Base-by-base conservation (phyloP, 2,113 vertebrate genomes). In the Oreotrochilus melanogaster region DNA sequence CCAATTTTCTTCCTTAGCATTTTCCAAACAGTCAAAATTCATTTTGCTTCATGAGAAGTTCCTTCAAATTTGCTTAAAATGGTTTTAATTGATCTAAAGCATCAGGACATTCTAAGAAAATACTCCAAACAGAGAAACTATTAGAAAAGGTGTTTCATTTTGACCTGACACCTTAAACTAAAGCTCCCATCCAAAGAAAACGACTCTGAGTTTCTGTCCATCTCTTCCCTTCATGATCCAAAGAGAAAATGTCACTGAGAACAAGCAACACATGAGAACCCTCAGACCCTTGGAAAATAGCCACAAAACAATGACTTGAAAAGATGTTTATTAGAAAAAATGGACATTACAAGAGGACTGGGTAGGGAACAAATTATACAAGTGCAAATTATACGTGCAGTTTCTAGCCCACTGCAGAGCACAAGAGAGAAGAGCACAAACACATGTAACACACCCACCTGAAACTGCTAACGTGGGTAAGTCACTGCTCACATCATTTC, bases 251-350 rank as follows among this genome's bases (percentile, higher is more conserved):
- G 5, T 66, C 42, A 84, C 37, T 50, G 50, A 57, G 25, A 28
- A 82, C 30, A 69, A 71, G 35, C 66, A 48, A 74, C 78, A 82
- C 64, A 33, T 3, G 16, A 74, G 51, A 91, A 81, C 69, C 39
- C 67, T 39, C 19, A 37, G 66, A 91, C 28, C 71, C 60, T 71
- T 71, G 84, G 73, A 97, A 98, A 98, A 97, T 94, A 98, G 92
- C 78, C 97, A 95, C 95, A 92, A 95, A 95, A 72, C 79, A 96
- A 89, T 95, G 76, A 92, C 84, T 97, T 98, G 67, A 95, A 86
- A 95, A 97, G 28, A 45, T 93, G 42, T 98, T 98, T 98, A 98
- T 98, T 98, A 85, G 93, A 83, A 75, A 83, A 97, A 94, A 18
- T 2, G 12, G 84, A 66, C 65, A 80, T 96, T 98, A 98, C 98